Evolutionary conservation across 2,888 invertebrate species (phyloP).

Genomic region (Galerucella nymphaeae): DNA sequence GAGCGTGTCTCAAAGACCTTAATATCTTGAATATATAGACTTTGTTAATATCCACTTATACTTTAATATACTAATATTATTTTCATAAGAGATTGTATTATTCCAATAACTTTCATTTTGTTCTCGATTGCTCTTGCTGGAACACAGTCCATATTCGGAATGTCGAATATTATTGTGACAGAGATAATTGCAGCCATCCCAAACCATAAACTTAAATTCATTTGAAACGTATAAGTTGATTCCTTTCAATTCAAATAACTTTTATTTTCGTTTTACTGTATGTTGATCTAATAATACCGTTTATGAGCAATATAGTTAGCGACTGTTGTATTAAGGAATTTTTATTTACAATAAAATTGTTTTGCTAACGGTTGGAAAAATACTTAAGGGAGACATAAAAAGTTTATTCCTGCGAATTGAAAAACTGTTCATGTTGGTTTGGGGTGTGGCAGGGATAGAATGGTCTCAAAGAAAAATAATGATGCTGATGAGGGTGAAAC

Average conservation of each 20-base stretch:
- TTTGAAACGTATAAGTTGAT: background rate
- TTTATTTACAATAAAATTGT: conserved; percentile 25
- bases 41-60: too few species aligned
- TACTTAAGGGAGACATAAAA: conserved; percentile 22
- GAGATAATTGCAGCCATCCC: background rate
- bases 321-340: conserved; percentile 5
- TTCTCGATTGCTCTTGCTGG: too few species aligned
- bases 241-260: background rate
- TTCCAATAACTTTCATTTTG: too few species aligned
- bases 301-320: conserved; percentile 19
- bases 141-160: too few species aligned
- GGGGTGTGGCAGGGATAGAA: conserved; percentile 1
- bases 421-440: conserved; percentile 14
- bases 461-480: conserved; percentile 13
- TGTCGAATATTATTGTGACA: background rate
- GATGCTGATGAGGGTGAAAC: conserved; percentile 3
- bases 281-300: conserved; percentile 23
- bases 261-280: conserved; percentile 6
- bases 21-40: too few species aligned
- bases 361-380: conserved; percentile 14
- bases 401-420: conserved; percentile 26
- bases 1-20: too few species aligned
- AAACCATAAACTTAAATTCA: background rate
- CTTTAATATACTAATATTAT: too few species aligned
- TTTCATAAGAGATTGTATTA: too few species aligned